Base-by-base conservation (phyloP, 2,888 invertebrate genomes). In the Merodon equestris region DNA sequence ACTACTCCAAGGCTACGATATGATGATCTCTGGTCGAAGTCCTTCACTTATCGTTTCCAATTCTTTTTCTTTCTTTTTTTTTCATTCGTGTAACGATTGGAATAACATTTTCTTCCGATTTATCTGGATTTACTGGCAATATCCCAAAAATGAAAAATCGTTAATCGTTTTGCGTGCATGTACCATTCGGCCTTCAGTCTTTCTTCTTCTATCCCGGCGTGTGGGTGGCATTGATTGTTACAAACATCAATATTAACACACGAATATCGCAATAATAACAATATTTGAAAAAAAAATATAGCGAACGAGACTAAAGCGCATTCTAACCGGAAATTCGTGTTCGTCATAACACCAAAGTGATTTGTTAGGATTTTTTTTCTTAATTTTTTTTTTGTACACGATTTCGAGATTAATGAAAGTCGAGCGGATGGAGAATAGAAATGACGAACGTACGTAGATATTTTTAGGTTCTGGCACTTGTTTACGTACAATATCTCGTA, bases 201-300 rank as follows among this genome's bases (percentile, higher is more conserved):
- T 14, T 1, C 19, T 15, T 14, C 15, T 15, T 44, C 10, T 34
- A 36, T 3, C 40, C n/a, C 9, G 7, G 10, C 50, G 19, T 51
- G 51, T 60, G 50, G 58, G 40, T 60, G 68, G 60, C 68, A 68
- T 60, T 58, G 60, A 68, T 53, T 17, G 45, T 60, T 60, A 60
- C 45, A n/a, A 40, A 12, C 50, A 40, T 18, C 12, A 45, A 48
- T 12, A 61, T 17, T 4, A 18, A 40, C 45, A 47, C 0, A 13
- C n/a, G 12, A 45, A 42, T 13, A 14, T 1, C n/a, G 10, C 19
- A 10, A 18, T 2, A 19, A 50, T 50, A 61, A 51, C 42, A 61
- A 36, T 36, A 36, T 9, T n/a, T 9, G 36, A 36, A 36, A 36
- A 5, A 44, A 42, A 63, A 63, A 27, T 50, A 51, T 34, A 54